These are phyloP conservation scores for Bradynema listronoti DNA, from an alignment of 1,140 invertebrate species.

Conservation along the genomic window DNA sequence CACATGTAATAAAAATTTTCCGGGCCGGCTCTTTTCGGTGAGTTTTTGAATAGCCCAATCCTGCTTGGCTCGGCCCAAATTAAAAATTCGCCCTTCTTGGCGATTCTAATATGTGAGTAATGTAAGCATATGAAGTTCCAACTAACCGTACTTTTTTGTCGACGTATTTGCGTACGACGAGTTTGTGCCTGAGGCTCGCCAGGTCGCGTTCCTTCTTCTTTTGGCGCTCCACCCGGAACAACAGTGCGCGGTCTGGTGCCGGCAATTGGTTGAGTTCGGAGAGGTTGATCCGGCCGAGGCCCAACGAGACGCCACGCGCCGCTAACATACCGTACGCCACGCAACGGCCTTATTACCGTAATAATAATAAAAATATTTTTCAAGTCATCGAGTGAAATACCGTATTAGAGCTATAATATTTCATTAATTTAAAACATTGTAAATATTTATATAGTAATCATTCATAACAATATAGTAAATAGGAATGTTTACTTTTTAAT, in stretches of 20 bases:
- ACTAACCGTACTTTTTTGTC: constrained; percentile 51
- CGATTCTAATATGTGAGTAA: no score
- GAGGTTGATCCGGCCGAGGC: constrained; percentile 52
- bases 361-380: not conserved
- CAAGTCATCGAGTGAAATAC: not conserved
- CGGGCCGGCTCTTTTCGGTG: no score
- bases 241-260: constrained; percentile 29
- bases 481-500: not conserved
- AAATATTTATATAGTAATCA: not conserved
- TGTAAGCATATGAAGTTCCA: no score
- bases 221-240: constrained; percentile 20
- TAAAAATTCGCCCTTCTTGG: no score
- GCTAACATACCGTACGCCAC: constrained; percentile 51
- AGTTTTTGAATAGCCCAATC: no score
- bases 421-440: not conserved
- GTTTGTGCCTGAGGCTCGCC: constrained; percentile 19
- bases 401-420: not conserved
- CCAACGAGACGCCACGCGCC: constrained; percentile 48
- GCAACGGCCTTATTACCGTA: constrained; percentile 1
- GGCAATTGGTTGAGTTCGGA: constrained; percentile 51
- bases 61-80: no score
- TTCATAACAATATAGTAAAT: not conserved
- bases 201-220: constrained; percentile 40
- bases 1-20: no score
- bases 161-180: constrained; percentile 47